Conservation (phyloP, 2,888 invertebrate genomes). For the Thymelicus sylvestris region DNA sequence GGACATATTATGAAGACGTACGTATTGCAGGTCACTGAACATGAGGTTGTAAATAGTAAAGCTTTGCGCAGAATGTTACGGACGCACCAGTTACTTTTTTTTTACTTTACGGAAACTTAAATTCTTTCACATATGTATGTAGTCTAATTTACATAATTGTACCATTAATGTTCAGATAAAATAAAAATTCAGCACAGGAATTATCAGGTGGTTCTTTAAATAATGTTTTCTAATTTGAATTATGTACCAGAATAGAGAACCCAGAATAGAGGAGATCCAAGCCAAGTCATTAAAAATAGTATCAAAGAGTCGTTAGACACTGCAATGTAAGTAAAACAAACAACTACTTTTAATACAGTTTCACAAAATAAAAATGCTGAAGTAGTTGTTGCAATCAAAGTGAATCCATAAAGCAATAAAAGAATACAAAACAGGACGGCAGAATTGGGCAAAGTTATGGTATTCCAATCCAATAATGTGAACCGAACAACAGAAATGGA, state of each 20-base stretch:
- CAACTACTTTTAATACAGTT: background rate
- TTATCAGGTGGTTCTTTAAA: too few species aligned
- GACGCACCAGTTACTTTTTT: too few species aligned
- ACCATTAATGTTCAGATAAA: too few species aligned
- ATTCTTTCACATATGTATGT: too few species aligned
- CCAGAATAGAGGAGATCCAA: too few species aligned
- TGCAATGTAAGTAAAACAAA: background rate
- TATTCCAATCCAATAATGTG: slow-evolving; percentile 35
- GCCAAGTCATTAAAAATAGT: too few species aligned
- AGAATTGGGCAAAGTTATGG: slow-evolving; percentile 36
- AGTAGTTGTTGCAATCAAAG: background rate
- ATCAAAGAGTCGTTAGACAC: too few species aligned
- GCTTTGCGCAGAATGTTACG: slow-evolving; percentile 11
- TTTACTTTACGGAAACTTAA: too few species aligned
- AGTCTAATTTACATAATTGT: too few species aligned
- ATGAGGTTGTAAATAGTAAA: slow-evolving; percentile 17
- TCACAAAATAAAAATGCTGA: slow-evolving; percentile 11
- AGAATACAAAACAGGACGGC: slow-evolving; percentile 35
- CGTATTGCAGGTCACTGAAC: slow-evolving; percentile 2
- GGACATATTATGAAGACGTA: background rate
- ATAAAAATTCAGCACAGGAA: too few species aligned
- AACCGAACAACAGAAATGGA: slow-evolving; percentile 34
- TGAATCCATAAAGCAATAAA: slow-evolving; percentile 32
- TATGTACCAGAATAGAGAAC: too few species aligned
- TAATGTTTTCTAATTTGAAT: too few species aligned